Conservation (phyloP, 2,888 invertebrate genomes). For the Candidula unifasciata region DNA sequence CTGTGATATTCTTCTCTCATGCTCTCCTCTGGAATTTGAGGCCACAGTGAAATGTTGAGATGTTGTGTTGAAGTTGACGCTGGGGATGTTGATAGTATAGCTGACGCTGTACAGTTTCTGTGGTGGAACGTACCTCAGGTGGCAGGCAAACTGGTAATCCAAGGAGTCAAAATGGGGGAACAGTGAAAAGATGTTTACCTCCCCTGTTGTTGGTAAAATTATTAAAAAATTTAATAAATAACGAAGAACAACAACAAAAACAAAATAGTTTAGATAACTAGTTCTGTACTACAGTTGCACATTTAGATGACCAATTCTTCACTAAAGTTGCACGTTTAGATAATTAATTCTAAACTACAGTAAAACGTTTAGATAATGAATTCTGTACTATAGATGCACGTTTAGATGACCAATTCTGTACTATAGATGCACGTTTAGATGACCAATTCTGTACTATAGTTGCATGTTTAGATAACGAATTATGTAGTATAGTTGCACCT, state of each 20-base stretch:
- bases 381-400: too few relatives aligned
- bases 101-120: constrained; percentile 70
- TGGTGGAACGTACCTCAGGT: constrained; percentile 69
- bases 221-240: neutral
- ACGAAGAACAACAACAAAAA: neutral
- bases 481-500: too few relatives aligned
- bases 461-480: too few relatives aligned
- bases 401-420: too few relatives aligned
- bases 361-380: neutral
- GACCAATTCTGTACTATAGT: too few relatives aligned
- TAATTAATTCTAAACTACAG: too few relatives aligned
- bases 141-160: constrained; percentile 69
- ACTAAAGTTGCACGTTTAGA: too few relatives aligned
- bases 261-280: neutral
- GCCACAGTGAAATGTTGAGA: constrained; percentile 55
- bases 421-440: too few relatives aligned
- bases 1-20: constrained; percentile 49
- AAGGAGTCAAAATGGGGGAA: constrained; percentile 70
- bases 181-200: constrained; percentile 71
- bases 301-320: too few relatives aligned
- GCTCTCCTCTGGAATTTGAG: constrained; percentile 38
- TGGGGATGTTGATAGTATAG: constrained; percentile 68
- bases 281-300: too few relatives aligned
- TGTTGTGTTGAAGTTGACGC: constrained; percentile 60
- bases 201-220: constrained; percentile 61